These are phyloP conservation scores for Amblyornis subalaris DNA, from an alignment of 2,113 vertebrate genomes.

Conservation along the genomic window DNA sequence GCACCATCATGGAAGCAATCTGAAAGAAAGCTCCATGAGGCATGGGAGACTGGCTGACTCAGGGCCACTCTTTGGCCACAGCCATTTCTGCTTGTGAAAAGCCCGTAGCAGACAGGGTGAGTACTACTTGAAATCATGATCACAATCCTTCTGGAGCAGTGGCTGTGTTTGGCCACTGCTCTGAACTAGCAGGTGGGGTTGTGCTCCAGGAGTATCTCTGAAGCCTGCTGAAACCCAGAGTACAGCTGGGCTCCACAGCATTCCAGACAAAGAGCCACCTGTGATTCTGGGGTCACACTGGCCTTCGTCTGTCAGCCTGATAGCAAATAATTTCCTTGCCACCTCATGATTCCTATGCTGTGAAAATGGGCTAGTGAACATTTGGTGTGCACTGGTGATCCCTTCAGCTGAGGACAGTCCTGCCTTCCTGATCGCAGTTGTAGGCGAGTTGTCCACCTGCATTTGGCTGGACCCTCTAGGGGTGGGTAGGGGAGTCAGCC, in stretches of 20 bases:
- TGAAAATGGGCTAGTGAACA: not conserved
- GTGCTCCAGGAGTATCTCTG: not conserved
- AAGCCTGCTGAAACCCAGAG: not conserved
- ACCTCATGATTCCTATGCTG: not conserved
- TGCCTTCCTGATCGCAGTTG: not conserved
- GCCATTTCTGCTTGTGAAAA: not conserved
- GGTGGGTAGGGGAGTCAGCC: not conserved
- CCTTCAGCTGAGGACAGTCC: not conserved
- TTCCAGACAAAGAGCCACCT: not conserved
- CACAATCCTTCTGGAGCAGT: not conserved
- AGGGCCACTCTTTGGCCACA: not conserved
- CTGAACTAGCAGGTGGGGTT: not conserved
- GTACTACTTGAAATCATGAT: not conserved
- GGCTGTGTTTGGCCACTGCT: not conserved
- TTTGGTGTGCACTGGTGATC: not conserved
- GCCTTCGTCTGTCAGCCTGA: not conserved
- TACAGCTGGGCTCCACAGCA: not conserved
- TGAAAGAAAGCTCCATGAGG: not conserved
- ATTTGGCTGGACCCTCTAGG: fast-evolving
- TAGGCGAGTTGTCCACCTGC: fast-evolving
- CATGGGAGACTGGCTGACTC: not conserved
- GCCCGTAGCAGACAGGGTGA: not conserved
- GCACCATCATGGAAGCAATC: not conserved
- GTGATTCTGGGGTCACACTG: not conserved
- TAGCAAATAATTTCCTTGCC: not conserved